These are phyloP conservation scores for Drosophila yooni DNA, from an alignment of 2,888 invertebrate genomes.

Conservation along the genomic window DNA sequence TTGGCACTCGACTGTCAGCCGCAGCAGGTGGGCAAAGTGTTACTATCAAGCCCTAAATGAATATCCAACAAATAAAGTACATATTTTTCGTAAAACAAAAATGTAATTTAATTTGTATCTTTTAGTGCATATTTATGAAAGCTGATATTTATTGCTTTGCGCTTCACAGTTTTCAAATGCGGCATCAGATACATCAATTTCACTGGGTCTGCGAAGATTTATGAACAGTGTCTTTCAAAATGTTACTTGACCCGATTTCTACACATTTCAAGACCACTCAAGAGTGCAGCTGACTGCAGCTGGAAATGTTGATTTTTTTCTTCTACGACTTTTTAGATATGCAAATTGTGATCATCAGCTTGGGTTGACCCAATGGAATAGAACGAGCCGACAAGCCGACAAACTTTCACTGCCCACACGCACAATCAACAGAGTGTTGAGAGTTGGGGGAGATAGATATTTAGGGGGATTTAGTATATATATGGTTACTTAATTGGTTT, in stretches of 20 bases:
- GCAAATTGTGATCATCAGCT: conserved; percentile 56
- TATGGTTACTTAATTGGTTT: conserved; percentile 65
- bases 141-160: neutral
- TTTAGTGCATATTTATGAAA: neutral
- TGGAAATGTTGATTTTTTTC: conserved; percentile 1
- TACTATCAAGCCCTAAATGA: neutral
- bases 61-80: neutral
- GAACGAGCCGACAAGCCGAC: conserved; percentile 47
- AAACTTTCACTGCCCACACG: conserved; percentile 67
- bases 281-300: conserved; percentile 45
- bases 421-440: neutral
- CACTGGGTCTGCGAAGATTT: neutral
- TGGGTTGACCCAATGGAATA: conserved; percentile 55
- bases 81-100: neutral
- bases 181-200: neutral
- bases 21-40: neutral
- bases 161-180: neutral
- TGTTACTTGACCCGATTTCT: conserved; percentile 49
- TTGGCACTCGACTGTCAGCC: conserved; percentile 22
- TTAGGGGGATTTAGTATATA: neutral
- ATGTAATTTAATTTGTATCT: neutral
- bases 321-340: conserved; percentile 38
- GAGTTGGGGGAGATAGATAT: conserved; percentile 19
- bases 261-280: conserved; percentile 32
- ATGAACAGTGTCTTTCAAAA: conserved; percentile 2